phyloP scores from a whole-genome alignment of 1,140 invertebrate species.

The Oscheius sp. region DNA sequence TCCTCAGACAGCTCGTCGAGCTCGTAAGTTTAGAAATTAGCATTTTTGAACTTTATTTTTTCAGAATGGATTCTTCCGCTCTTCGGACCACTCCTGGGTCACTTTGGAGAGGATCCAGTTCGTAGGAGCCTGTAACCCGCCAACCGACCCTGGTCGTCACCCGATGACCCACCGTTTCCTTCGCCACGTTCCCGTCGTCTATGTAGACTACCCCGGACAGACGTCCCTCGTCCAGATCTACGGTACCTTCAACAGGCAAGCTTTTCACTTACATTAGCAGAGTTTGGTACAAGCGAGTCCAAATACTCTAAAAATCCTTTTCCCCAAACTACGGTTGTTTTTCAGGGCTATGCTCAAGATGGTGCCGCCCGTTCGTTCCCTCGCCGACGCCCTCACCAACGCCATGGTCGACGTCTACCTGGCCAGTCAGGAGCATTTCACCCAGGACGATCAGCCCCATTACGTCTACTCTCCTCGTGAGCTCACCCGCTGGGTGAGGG shows the following conservation, averaged over 20 bases:
- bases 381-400: conserved; percentile 91
- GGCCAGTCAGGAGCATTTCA: conserved; percentile 92
- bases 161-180: conserved; percentile 81
- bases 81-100: conserved; percentile 93
- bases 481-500: conserved; percentile 97
- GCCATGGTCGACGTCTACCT: conserved; percentile 99
- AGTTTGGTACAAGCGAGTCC: background rate
- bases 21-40: conserved; percentile 66
- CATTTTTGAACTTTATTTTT: conserved; percentile 24
- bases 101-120: conserved; percentile 96
- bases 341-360: conserved; percentile 84
- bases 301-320: background rate
- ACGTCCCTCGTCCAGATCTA: conserved; percentile 85
- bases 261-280: background rate
- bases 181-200: conserved; percentile 93
- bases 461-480: conserved; percentile 99
- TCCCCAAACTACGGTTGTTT: background rate
- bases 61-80: conserved; percentile 73
- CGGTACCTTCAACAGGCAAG: conserved; percentile 80
- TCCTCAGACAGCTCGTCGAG: conserved; percentile 92
- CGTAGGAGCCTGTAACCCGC: conserved; percentile 98
- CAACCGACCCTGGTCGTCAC: conserved; percentile 97
- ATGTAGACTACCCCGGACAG: conserved; percentile 98
- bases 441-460: conserved; percentile 99
- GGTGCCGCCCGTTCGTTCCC: conserved; percentile 81